Evolutionary conservation across 2,888 invertebrate genomes (phyloP), one percentile per base, ranked within the genome.

Genomic region (Alcis repandata): DNA sequence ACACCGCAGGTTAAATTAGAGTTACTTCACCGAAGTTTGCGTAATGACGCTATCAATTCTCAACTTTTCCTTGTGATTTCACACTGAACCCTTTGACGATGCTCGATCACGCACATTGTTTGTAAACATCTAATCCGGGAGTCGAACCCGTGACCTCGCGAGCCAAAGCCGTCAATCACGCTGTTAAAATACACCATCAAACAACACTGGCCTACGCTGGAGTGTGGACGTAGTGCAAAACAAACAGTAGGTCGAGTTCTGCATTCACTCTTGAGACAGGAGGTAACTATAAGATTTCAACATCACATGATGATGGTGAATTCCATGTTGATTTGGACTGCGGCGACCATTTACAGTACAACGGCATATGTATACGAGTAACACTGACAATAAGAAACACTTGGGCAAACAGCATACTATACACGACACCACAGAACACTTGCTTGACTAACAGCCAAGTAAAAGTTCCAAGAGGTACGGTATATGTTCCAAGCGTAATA

Each of bases 121-220:
- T 53, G 65, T 65, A 65, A 68, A 65, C 59, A 63, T 59, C n/a
- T 62, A 46, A 57, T 63, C 33, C 40, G 62, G 66, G 62, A 70
- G 58, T 67, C 59, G 57, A 69, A 68, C 69, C 53, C 27, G 49
- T 49, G 70, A 60, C 71, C 71, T 72, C 54, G 58, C 54, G 33
- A 9, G 22, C 56, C 56, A 27, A 49, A 17, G 52, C 46, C 53
- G 59, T 68, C 59, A 52, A 68, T 67, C 63, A 59, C 43, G 53
- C 46, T 17, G 59, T 46, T 64, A 51, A 69, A 72, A 68, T 66
- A 66, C 69, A 64, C 51, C 52, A 54, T 59, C 56, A 59, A 54
- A 52, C 45, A 54, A 60, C 49, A 54, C 56, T 59, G 45, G 45
- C 51, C 48, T 49, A 59, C 66, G 48, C 57, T 62, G 63, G 33